Percentiles rank a stretch among this genome's conserved stretches.
Evolutionary conservation across 2,113 vertebrate species (phyloP).

Genomic region (Eudyptes chrysolophus): DNA sequence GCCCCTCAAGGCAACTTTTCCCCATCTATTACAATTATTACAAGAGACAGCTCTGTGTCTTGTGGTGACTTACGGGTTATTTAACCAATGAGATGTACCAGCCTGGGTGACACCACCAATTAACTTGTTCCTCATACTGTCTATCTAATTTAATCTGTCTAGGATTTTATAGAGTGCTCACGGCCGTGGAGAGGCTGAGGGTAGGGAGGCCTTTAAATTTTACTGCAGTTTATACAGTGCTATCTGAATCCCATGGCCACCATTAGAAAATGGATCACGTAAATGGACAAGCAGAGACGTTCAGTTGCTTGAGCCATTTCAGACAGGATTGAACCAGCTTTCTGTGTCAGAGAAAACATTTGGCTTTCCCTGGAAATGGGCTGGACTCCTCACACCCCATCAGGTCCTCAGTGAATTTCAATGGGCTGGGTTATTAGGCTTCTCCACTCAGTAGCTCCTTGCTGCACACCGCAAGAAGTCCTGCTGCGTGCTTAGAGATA

Average conservation of each 20-base stretch:
- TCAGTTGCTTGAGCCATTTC: background rate
- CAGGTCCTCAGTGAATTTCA: background rate
- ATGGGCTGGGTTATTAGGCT: background rate
- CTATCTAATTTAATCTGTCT: slow-evolving; percentile 8
- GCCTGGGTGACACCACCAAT: background rate
- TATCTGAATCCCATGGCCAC: background rate
- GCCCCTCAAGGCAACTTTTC: background rate
- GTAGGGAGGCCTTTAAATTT: background rate
- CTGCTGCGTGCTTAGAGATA: background rate
- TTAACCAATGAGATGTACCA: background rate
- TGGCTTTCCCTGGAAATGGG: background rate
- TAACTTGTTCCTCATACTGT: background rate
- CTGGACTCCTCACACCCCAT: background rate
- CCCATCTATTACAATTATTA: background rate
- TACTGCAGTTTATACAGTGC: background rate
- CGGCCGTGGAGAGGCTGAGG: background rate
- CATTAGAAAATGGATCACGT: background rate
- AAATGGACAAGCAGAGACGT: background rate
- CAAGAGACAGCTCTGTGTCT: background rate
- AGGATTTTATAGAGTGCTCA: background rate
- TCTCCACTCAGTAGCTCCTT: background rate
- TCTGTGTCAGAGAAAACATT: background rate
- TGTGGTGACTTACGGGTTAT: slow-evolving; percentile 15
- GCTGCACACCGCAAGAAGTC: background rate
- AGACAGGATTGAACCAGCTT: background rate